Evolutionary conservation across 1,140 invertebrate genomes (phyloP), one percentile per base, ranked within the genome.

Genomic region (Macrotrachela quadricornifera): DNA sequence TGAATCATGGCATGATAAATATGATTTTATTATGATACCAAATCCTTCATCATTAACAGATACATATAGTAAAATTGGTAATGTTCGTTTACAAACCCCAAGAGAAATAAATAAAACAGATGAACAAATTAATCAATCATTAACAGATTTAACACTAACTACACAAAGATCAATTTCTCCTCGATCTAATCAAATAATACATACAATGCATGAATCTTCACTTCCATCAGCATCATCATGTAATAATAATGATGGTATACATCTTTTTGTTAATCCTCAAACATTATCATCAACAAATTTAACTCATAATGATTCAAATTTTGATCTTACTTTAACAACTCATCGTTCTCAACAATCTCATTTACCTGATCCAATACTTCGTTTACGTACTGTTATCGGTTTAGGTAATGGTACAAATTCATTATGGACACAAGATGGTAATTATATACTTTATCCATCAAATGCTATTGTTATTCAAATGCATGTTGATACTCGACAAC

Each of bases 341-440:
- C n/a, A 13, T 30, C 40, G 10, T 30, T n/a, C 37, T 41, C 16
- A 14, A 18, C 57, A 69, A 65, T 56, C 56, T 13, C 55, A 68
- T 36, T 56, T 63, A 53, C 68, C 68, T 46, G 68, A 70, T 59
- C 68, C 68, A 1, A 68, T 70, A 38, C 48, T 70, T 47, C 60
- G 62, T 38, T 56, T 69, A 41, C 66, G 62, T 41, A 61, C 61
- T 56, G 67, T 70, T 42, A 59, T 69, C 50, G 68, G 68, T 36
- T 70, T 67, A 61, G 67, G 67, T 48, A 66, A 66, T 40, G 57
- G 57, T 38, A 59, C 8, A 17, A 21, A 12, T 13, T 13, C 43
- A 17, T 44, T 67, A 16, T 70, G 68, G 68, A 60, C 59, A 36
- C 46, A 57, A n/a, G 63, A 65, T 59, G 62, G 62, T 14, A 54